A percentile compares a stretch with the other conserved stretches of the same genome.
Conservation (phyloP, 2,888 invertebrate genomes). For the Cephonodes hylas region DNA sequence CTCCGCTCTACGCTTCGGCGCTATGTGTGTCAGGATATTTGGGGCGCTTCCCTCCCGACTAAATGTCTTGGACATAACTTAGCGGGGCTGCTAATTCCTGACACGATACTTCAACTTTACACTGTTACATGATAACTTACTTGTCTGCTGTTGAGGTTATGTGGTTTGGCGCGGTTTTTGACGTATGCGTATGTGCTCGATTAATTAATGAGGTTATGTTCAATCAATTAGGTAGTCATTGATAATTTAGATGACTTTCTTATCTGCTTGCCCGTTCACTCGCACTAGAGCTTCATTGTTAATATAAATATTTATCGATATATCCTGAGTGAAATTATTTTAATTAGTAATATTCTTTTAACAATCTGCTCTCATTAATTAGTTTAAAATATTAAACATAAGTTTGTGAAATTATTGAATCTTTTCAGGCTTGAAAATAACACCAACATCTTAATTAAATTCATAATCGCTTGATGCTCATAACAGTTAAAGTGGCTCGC, state of each 20-base stretch:
- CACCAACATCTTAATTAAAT: background rate
- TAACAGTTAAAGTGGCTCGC: background rate
- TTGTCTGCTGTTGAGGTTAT: background rate
- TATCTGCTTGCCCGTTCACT: too few relatives aligned
- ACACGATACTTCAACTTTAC: background rate
- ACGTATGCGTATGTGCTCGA: too few relatives aligned
- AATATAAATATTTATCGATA: too few relatives aligned
- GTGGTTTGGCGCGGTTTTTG: background rate
- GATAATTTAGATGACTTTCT: too few relatives aligned
- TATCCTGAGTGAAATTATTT: too few relatives aligned
- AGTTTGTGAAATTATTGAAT: background rate
- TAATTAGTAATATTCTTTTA: background rate
- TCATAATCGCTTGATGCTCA: background rate
- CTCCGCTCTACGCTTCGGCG: background rate
- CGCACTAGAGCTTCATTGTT: too few relatives aligned
- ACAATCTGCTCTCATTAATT: background rate
- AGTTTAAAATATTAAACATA: background rate
- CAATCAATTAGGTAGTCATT: too few relatives aligned
- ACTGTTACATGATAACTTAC: background rate
- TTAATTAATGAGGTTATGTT: too few relatives aligned
- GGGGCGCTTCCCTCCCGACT: background rate
- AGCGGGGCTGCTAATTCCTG: background rate
- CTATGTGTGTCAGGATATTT: background rate
- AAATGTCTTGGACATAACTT: conserved; percentile 6
- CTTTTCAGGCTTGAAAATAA: background rate